These are phyloP conservation scores for Maccullochella peelii DNA, from an alignment of 2,113 vertebrate species.

Conservation along the genomic window DNA sequence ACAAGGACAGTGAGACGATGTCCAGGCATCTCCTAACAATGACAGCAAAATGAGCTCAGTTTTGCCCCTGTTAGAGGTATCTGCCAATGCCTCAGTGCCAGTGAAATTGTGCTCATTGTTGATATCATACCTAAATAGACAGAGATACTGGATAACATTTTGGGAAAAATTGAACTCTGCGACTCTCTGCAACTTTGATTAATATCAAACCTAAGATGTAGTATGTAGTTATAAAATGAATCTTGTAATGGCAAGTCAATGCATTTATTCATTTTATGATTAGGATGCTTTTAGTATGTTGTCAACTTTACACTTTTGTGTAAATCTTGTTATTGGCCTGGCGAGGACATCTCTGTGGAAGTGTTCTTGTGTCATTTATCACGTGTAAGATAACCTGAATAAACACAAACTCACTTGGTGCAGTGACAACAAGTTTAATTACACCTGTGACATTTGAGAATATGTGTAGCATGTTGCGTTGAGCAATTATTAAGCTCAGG, in stretches of 20 bases:
- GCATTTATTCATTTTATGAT: constrained; percentile 3
- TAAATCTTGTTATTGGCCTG: not conserved
- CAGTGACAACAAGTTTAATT: not conserved
- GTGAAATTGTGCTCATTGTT: not conserved
- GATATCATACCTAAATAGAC: not conserved
- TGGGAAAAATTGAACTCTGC: not conserved
- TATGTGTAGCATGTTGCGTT: not conserved
- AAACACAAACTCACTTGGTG: constrained; percentile 12
- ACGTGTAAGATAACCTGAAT: constrained; percentile 20
- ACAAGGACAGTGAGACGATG: not conserved
- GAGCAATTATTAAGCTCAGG: not conserved
- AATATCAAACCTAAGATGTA: not conserved
- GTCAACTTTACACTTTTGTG: not conserved
- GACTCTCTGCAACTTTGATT: not conserved
- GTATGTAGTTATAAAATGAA: not conserved
- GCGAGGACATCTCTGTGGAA: not conserved
- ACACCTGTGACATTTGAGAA: not conserved
- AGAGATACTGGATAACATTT: not conserved
- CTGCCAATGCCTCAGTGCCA: constrained; percentile 9
- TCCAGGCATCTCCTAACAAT: constrained; percentile 29
- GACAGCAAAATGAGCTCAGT: constrained; percentile 16
- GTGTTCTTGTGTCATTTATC: constrained; percentile 13
- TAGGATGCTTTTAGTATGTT: not conserved
- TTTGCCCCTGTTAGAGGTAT: not conserved
- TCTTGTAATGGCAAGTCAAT: not conserved